These are phyloP conservation scores for Glyptemys insculpta DNA, from an alignment of 2,797 vertebrate species.

Conservation along the genomic window DNA sequence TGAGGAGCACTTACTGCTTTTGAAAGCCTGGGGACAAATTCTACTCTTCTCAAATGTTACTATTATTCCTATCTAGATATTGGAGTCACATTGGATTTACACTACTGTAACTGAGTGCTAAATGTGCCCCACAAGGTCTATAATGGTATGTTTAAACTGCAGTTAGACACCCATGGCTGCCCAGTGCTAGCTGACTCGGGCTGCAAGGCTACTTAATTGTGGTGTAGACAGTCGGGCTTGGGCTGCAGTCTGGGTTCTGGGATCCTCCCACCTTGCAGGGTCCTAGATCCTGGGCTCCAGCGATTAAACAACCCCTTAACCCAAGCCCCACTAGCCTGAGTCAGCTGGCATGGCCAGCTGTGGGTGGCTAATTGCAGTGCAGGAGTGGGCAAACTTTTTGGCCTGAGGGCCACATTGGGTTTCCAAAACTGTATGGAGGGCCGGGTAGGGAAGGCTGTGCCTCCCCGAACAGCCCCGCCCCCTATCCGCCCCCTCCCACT, in stretches of 20 bases:
- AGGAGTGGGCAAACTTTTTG: no score
- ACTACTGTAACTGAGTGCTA: neutral
- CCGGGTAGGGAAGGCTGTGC: no score
- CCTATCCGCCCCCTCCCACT: no score
- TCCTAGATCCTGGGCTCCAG: neutral
- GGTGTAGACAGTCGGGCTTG: neutral
- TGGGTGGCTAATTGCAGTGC: neutral
- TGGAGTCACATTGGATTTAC: slow-evolving; percentile 20
- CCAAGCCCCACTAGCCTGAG: neutral
- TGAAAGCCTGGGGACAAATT: slow-evolving; percentile 46
- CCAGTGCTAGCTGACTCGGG: neutral
- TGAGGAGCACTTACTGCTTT: slow-evolving; percentile 23
- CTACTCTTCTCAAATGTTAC: neutral
- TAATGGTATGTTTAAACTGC: neutral
- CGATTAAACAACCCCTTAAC: neutral
- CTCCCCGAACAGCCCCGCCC: no score
- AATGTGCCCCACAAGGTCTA: slow-evolving; percentile 5
- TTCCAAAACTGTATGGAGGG: no score
- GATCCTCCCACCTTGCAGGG: neutral
- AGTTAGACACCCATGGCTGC: neutral
- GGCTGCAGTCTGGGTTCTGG: neutral
- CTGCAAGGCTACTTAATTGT: neutral
- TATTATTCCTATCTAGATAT: slow-evolving; percentile 39
- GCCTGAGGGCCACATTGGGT: no score
- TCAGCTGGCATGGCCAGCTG: neutral